These are phyloP conservation scores for Karalla daura DNA, from an alignment of 2,797 vertebrate genomes.

Conservation along the genomic window DNA sequence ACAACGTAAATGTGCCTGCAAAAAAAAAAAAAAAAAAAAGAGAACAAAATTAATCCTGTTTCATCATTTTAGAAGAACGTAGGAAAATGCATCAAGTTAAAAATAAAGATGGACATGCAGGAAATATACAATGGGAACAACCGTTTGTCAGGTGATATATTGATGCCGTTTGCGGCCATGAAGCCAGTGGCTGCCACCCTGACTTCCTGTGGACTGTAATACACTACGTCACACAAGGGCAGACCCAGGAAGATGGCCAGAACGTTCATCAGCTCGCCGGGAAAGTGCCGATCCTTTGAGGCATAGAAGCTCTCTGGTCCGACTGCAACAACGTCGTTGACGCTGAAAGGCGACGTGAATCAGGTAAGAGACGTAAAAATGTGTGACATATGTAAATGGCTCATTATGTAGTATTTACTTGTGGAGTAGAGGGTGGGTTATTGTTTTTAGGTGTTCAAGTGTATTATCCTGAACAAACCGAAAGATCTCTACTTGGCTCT, in stretches of 20 bases:
- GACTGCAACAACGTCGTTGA: slow-evolving; percentile 91
- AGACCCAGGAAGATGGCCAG: slow-evolving; percentile 72
- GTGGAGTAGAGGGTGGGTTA: slow-evolving; percentile 86
- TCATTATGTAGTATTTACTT: slow-evolving; percentile 73
- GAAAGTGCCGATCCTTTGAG: slow-evolving; percentile 88
- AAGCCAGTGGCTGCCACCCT: slow-evolving; percentile 86
- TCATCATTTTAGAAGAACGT: neutral
- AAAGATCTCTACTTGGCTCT: slow-evolving; percentile 90
- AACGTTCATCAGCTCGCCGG: neutral
- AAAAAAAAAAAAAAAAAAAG: too few relatives aligned
- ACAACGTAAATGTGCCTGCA: slow-evolving; percentile 78
- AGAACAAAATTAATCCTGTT: neutral
- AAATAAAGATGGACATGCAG: neutral
- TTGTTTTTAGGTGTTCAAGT: slow-evolving; percentile 87
- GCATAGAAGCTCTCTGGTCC: slow-evolving; percentile 92
- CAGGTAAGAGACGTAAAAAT: neutral
- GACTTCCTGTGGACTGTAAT: slow-evolving; percentile 89
- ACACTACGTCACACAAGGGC: slow-evolving; percentile 85
- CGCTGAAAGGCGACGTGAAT: slow-evolving; percentile 68
- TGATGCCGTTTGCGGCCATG: slow-evolving; percentile 88
- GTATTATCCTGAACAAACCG: slow-evolving; percentile 81
- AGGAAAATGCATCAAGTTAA: neutral
- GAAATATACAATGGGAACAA: slow-evolving; percentile 32
- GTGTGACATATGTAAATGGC: neutral
- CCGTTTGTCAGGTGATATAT: slow-evolving; percentile 88